These are phyloP conservation scores for Andricus quercusramuli DNA, from an alignment of 2,888 invertebrate genomes.

Conservation along the genomic window DNA sequence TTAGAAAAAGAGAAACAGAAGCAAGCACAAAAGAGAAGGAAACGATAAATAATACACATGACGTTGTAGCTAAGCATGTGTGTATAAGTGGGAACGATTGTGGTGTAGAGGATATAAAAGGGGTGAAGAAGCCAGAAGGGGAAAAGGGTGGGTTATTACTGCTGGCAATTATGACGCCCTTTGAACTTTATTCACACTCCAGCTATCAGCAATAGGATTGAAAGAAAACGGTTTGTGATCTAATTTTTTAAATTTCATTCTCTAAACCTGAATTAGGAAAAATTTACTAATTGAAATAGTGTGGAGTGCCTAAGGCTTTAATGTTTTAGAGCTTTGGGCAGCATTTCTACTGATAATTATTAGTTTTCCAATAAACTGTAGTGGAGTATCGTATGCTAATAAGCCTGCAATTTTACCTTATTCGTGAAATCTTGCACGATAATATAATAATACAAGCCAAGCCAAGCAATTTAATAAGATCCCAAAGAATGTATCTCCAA, in stretches of 20 bases:
- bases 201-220: too few species aligned
- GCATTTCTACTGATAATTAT: too few species aligned
- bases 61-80: background rate
- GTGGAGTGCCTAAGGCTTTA: too few species aligned
- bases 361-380: too few species aligned
- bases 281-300: too few species aligned
- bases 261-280: too few species aligned
- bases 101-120: background rate
- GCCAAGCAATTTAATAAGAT: background rate
- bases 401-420: background rate
- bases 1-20: background rate
- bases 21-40: background rate
- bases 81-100: background rate
- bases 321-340: too few species aligned
- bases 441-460: background rate
- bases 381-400: background rate
- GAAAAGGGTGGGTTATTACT: constrained; percentile 60
- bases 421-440: background rate
- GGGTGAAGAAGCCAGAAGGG: background rate
- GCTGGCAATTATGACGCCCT: constrained; percentile 66
- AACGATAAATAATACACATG: background rate
- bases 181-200: constrained; percentile 54
- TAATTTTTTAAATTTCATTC: too few species aligned
- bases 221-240: too few species aligned
- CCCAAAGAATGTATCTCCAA: background rate